Evolutionary conservation across 1,140 invertebrate genomes (phyloP).

Genomic region (Ectropis grisescens): DNA sequence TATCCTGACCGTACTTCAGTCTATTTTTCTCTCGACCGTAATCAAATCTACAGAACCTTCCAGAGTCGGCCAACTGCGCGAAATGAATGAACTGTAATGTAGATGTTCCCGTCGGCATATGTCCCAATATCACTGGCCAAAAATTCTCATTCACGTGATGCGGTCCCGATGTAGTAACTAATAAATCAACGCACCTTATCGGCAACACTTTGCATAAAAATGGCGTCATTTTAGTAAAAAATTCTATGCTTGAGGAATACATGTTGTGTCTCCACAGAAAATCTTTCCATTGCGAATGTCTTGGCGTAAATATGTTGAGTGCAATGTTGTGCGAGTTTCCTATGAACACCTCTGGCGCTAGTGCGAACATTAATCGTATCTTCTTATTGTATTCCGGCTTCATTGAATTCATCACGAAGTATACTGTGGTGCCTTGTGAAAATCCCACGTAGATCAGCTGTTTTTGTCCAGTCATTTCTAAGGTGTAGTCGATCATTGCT

Average conservation of each 20-base stretch:
- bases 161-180: conserved; percentile 71
- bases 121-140: conserved; percentile 79
- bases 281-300: conserved; percentile 69
- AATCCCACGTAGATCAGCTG: conserved; percentile 78
- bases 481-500: conserved; percentile 78
- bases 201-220: conserved; percentile 63
- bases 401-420: conserved; percentile 69
- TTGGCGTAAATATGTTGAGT: conserved; percentile 40
- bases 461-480: conserved; percentile 62
- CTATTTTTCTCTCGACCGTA: conserved; percentile 59
- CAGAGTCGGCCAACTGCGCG: conserved; percentile 72
- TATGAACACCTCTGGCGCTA: conserved; percentile 77
- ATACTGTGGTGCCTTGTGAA: conserved; percentile 64
- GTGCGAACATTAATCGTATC: conserved; percentile 73
- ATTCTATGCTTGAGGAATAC: conserved; percentile 62
- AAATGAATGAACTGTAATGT: conserved; percentile 83
- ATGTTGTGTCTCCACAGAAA: conserved; percentile 66
- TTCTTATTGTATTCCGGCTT: conserved; percentile 75
- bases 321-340: conserved; percentile 71
- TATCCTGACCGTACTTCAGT: conserved; percentile 49
- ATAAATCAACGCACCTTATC: conserved; percentile 68
- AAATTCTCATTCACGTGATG: conserved; percentile 67
- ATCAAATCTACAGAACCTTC: conserved; percentile 62
- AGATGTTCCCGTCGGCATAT: conserved; percentile 85
- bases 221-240: conserved; percentile 56